Base-by-base conservation (phyloP, 2,888 invertebrate species). In the Orthonychiurus folsomi region DNA sequence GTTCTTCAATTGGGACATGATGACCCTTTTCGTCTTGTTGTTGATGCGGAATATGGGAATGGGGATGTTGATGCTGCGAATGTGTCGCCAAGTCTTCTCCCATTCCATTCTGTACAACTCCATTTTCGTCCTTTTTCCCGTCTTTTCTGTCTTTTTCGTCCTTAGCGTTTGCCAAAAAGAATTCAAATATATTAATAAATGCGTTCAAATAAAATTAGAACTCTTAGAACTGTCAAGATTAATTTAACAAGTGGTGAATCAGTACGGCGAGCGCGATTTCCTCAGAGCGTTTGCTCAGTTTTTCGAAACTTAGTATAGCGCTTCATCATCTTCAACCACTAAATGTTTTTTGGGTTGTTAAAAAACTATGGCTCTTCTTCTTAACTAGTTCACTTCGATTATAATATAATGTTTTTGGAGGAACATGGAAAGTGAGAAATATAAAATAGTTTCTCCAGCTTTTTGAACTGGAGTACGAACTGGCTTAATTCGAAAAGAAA, bases 71-170 rank as follows among this genome's bases (percentile, higher is more conserved):
- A n/a, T n/a, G n/a, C 68, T 80, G 78, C 68, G 78, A 76, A 71
- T 78, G 79, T 63, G 80, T 79, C 18, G 47, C 60, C 20, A 65
- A 82, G 79, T 93, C 93, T 74, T 90, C 90, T 54, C 77, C 78
- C 72, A 89, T 80, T 70, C 86, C 86, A 78, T 86, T 86, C 76
- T 83, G 82, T 66, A 80, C 78, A 68, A 82, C 78, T 59, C 81
- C 82, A 72, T 83, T 83, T 71, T 84, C 78, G 56, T 75, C 74
- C 63, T 77, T 76, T 67, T 77, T 77, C 50, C 64, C 64, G 55
- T 69, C 70, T 62, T 68, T 71, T 60, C 68, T 70, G 50, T 72
- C 73, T 66, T 73, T 73, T 53, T 73, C 71, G 56, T 73, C 71
- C 70, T 71, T 53, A 54, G 65, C 25, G 5, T 53, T 21, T 5